Percentiles rank a stretch among this genome's conserved stretches.
These are phyloP conservation scores for Drosophila hydei DNA, from an alignment of 1,140 invertebrate species.

Conservation along the genomic window DNA sequence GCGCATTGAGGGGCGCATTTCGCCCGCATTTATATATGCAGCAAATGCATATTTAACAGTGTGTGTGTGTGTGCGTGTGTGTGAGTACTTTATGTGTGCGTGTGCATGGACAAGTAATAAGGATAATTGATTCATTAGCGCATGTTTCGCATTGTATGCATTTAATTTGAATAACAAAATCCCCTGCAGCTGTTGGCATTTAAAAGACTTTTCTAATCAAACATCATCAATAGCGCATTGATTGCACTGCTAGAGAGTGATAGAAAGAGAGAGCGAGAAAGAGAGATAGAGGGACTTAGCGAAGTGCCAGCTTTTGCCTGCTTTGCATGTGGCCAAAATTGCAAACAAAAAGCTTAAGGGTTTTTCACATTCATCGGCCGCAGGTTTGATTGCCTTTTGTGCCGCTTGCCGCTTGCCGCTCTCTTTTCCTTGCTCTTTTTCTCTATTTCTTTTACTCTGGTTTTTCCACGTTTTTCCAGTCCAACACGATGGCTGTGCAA, in stretches of 20 bases:
- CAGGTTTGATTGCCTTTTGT: constrained; percentile 78
- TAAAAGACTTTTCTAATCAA: constrained; percentile 54
- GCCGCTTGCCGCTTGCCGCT: constrained; percentile 4
- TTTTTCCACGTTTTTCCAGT: constrained; percentile 41
- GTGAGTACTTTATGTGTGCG: constrained; percentile 37
- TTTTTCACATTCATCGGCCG: constrained; percentile 43
- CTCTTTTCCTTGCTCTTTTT: background rate
- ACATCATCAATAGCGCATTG: constrained; percentile 62
- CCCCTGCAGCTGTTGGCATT: constrained; percentile 28
- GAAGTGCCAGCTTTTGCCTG: background rate
- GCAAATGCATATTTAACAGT: constrained; percentile 49
- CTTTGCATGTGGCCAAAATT: constrained; percentile 8
- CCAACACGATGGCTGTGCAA: constrained; percentile 73
- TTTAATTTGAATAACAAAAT: constrained; percentile 69
- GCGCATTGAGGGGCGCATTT: constrained; percentile 4
- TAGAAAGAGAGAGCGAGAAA: background rate
- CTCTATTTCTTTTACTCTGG: constrained; percentile 1
- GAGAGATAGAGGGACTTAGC: background rate
- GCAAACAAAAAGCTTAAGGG: constrained; percentile 10
- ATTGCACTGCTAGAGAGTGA: constrained; percentile 33
- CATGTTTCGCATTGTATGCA: constrained; percentile 65
- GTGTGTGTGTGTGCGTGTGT: constrained; percentile 45
- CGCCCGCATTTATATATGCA: background rate
- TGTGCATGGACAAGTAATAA: constrained; percentile 52
- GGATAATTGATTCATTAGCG: constrained; percentile 81